These are phyloP conservation scores for Netelia virgata DNA, from an alignment of 2,888 invertebrate species.

Conservation along the genomic window DNA sequence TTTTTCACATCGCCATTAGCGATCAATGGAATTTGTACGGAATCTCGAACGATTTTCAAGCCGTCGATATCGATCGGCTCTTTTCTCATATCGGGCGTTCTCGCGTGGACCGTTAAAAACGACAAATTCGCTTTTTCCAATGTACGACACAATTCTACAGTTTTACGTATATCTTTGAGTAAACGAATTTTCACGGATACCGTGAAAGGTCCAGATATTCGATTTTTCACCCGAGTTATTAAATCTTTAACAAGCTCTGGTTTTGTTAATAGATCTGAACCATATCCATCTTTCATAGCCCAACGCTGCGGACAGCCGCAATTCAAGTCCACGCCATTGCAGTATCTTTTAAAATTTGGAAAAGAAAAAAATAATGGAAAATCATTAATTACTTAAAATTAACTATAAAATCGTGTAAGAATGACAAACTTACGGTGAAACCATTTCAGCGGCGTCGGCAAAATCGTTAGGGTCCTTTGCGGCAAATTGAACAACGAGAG, in stretches of 20 bases:
- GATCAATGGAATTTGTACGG: conserved; percentile 92
- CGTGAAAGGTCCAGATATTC: conserved; percentile 91
- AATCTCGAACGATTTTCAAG: conserved; percentile 90
- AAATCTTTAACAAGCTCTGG: conserved; percentile 94
- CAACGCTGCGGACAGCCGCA: conserved; percentile 99
- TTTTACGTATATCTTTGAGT: conserved; percentile 89
- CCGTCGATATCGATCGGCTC: conserved; percentile 90
- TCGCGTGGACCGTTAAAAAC: conserved; percentile 96
- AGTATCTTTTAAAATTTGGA: conserved; percentile 85
- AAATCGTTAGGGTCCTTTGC: conserved; percentile 94
- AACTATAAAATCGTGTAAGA: conserved; percentile 1
- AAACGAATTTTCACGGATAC: conserved; percentile 97
- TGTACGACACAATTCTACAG: conserved; percentile 92
- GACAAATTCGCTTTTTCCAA: conserved; percentile 94
- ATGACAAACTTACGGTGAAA: conserved; percentile 89
- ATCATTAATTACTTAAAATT: not conserved
- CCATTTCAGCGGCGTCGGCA: conserved; percentile 93
- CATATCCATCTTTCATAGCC: conserved; percentile 96
- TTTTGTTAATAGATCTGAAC: conserved; percentile 92
- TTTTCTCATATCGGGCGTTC: conserved; percentile 94
- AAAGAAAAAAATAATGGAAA: conserved; percentile 39
- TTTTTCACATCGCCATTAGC: conserved; percentile 96
- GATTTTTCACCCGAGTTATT: conserved; percentile 91
- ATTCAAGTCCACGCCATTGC: conserved; percentile 97
- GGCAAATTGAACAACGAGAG: conserved; percentile 97